phyloP scores from a whole-genome alignment of 2,113 vertebrate genomes.

The Brachypteracias leptosomus region DNA sequence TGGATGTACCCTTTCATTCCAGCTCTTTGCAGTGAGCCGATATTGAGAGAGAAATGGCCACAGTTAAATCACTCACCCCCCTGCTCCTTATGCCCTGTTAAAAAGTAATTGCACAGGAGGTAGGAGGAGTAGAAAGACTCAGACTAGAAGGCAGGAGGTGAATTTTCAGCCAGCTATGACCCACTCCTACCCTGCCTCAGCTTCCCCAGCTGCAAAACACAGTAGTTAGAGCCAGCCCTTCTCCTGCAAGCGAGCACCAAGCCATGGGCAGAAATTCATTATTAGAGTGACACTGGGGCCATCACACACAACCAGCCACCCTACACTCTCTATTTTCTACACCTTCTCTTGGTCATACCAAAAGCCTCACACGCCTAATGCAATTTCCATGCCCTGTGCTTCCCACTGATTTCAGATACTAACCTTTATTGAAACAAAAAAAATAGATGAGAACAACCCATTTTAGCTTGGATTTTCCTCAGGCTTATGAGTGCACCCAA shows the following conservation, averaged over 20 bases:
- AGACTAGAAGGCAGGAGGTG: background rate
- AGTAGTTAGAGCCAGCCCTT: background rate
- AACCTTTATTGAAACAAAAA: background rate
- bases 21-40: background rate
- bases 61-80: background rate
- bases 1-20: background rate
- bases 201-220: background rate
- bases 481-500: background rate
- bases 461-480: background rate
- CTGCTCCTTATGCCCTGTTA: background rate
- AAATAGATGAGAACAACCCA: background rate
- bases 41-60: accelerated
- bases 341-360: background rate
- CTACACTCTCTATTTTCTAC: background rate
- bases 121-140: background rate
- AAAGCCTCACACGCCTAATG: background rate
- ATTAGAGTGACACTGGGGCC: background rate
- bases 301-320: background rate
- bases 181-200: background rate
- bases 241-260: background rate
- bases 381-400: background rate
- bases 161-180: background rate
- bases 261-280: no score
- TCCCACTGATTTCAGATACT: background rate
- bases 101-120: background rate